Base-by-base conservation (phyloP, 2,888 invertebrate genomes). In the Cantharis flavilabris region DNA sequence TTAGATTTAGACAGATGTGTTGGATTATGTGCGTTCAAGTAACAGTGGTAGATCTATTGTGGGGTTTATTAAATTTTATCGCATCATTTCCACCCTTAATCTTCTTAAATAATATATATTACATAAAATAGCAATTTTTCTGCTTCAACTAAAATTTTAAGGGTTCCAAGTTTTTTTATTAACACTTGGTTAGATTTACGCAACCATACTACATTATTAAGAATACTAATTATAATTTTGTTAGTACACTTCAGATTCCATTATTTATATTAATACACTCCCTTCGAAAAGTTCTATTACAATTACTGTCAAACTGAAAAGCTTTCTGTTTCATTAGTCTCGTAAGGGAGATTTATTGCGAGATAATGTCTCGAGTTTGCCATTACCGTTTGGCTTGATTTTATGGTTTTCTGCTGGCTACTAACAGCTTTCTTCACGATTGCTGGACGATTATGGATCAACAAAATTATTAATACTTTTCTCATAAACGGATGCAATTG, bases 311-410 rank as follows among this genome's bases (percentile, higher is more conserved):
- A 67, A 23, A 67, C 23, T 26, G 26, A 23, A 67, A 67, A 67
- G 65, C 65, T 67, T 67, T 67, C 65, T 67, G 26, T 67, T 67
- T 67, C 65, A 67, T 67, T 67, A 67, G 65, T 20, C 49, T 67
- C 26, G 65, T 67, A 67, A 67, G 65, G 65, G 65, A 67, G 65
- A 67, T 67, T 67, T 67, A 67, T 67, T 23, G 65, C 18, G 23
- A n/a, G 20, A 67, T 67, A 67, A 67, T 67, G 65, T 23, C 26
- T 67, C 23, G 65, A 67, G 26, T 23, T 67, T 26, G 65, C 65
- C 65, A 67, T 67, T 67, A 67, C 11, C 23, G 26, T 67, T 67
- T 67, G 26, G 65, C 26, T 67, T 67, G 65, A 67, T 67, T 67
- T 67, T 67, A 67, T 67, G 23, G 23, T 67, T 26, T 67, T 49